These are phyloP conservation scores for Piprites chloris DNA, from an alignment of 2,113 vertebrate species.

Conservation along the genomic window DNA sequence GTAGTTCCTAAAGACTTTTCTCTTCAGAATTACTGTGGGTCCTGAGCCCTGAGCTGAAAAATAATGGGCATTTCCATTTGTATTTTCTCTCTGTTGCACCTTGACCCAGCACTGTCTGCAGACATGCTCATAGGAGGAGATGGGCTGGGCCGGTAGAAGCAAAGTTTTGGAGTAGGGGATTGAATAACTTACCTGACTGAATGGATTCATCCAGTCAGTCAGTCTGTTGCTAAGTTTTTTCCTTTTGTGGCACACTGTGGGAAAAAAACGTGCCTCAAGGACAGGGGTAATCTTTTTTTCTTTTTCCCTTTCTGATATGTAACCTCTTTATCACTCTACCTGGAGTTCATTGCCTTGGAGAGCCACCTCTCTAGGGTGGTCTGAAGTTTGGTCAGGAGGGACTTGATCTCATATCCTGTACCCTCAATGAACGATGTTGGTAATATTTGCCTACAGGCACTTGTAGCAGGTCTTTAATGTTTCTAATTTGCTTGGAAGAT, in stretches of 20 bases:
- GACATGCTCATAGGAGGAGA: neutral
- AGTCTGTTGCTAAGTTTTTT: neutral
- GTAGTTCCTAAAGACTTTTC: neutral
- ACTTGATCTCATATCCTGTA: conserved; percentile 52
- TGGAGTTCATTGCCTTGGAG: neutral
- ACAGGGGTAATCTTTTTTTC: neutral
- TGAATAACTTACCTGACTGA: neutral
- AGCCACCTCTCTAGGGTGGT: neutral
- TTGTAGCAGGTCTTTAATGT: conserved; percentile 49
- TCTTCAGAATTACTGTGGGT: neutral
- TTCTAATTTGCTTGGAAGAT: conserved; percentile 63
- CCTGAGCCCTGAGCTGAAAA: neutral
- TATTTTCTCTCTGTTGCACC: neutral
- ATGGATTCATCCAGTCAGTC: neutral
- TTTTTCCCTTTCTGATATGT: neutral
- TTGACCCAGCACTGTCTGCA: neutral
- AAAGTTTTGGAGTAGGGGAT: neutral
- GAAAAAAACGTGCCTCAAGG: neutral
- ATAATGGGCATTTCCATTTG: neutral
- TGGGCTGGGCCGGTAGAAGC: neutral
- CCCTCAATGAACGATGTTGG: neutral
- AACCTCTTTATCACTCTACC: neutral
- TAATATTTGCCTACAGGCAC: conserved; percentile 39
- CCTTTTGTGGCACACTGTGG: neutral
- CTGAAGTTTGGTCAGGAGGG: conserved; percentile 14